Evolutionary conservation across 2,113 vertebrate genomes (phyloP).

Genomic region (Chlamydotis undulata): DNA sequence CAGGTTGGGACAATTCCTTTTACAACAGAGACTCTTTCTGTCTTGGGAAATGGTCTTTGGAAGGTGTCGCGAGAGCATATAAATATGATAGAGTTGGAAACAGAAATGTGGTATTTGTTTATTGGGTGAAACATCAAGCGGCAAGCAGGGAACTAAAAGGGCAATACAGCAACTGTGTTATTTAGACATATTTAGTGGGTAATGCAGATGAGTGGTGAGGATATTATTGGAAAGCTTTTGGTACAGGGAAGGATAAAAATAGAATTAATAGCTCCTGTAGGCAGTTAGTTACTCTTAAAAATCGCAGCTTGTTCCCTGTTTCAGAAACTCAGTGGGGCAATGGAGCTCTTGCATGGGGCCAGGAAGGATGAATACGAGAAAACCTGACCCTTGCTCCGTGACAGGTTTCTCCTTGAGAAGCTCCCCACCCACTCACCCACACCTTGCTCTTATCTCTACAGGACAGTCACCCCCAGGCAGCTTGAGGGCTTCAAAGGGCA

Average conservation of each 20-base stretch:
- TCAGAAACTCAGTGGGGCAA: neutral
- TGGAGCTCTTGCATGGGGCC: neutral
- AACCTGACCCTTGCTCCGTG: neutral
- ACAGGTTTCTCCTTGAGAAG: neutral
- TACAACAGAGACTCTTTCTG: neutral
- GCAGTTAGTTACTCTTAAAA: slow-evolving; percentile 7
- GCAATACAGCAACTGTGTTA: neutral
- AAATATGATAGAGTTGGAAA: neutral
- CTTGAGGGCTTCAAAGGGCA: neutral
- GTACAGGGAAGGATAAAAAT: slow-evolving; percentile 17
- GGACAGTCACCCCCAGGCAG: neutral
- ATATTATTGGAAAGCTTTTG: slow-evolving; percentile 30
- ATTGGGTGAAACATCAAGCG: neutral
- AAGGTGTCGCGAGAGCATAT: neutral
- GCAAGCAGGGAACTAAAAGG: neutral
- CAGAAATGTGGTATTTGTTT: neutral
- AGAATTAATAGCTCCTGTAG: slow-evolving; percentile 13
- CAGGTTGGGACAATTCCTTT: neutral
- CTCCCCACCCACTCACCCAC: neutral
- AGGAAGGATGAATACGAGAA: neutral
- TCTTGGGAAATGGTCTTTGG: neutral
- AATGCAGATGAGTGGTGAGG: neutral
- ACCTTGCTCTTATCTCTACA: neutral
- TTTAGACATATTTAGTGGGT: neutral
- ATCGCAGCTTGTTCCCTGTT: neutral